Percentiles rank a stretch among this genome's conserved stretches.
phyloP scores from a whole-genome alignment of 2,888 invertebrate genomes.

The Coenonympha arcania region DNA sequence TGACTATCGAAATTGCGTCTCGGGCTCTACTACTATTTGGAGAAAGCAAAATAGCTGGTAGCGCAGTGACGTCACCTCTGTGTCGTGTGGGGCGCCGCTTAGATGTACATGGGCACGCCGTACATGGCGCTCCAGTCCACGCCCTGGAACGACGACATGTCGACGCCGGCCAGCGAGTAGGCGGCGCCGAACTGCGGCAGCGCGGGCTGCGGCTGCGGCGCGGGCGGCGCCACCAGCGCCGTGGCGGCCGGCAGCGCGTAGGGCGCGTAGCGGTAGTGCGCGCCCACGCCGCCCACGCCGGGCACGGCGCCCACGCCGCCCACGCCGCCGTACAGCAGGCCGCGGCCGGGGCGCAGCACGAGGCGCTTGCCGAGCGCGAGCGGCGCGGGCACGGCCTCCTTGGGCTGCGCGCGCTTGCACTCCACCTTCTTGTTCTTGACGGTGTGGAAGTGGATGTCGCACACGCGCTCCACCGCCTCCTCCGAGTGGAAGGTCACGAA shows the following conservation, averaged over 20 bases:
- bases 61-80: slow-evolving; percentile 33
- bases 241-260: slow-evolving; percentile 74
- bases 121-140: slow-evolving; percentile 95
- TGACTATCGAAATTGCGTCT: no score
- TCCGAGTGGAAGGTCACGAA: slow-evolving; percentile 94
- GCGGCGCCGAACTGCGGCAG: slow-evolving; percentile 79
- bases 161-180: slow-evolving; percentile 89
- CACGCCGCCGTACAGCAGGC: slow-evolving; percentile 74
- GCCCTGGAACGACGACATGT: slow-evolving; percentile 93
- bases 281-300: slow-evolving; percentile 32
- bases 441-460: slow-evolving; percentile 93
- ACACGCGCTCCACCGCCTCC: slow-evolving; percentile 93
- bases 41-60: slow-evolving; percentile 32
- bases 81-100: no score
- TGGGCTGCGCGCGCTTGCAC: slow-evolving; percentile 93
- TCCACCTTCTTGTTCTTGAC: slow-evolving; percentile 93
- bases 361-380: slow-evolving; percentile 81
- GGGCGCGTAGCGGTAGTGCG: slow-evolving; percentile 66
- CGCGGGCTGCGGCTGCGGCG: slow-evolving; percentile 74
- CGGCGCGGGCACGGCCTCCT: slow-evolving; percentile 84
- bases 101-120: slow-evolving; percentile 94
- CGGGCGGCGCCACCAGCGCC: slow-evolving; percentile 68
- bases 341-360: slow-evolving; percentile 81
- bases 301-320: slow-evolving; percentile 55
- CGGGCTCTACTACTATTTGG: no score